Evolutionary conservation across 2,888 invertebrate genomes (phyloP).

Genomic region (Ichneumoninae sp.): DNA sequence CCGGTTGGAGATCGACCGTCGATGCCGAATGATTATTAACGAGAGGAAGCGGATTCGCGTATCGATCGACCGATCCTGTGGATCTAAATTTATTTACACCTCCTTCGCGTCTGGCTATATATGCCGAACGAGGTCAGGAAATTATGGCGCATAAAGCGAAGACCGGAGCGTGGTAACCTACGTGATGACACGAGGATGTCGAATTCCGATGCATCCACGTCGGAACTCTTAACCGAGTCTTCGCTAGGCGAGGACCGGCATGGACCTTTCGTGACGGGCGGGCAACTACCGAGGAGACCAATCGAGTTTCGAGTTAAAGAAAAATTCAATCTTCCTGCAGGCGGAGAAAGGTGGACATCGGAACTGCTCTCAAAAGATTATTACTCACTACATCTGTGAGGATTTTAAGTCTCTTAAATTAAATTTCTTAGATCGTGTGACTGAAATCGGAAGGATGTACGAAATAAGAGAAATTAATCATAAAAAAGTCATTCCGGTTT

Average conservation of each 20-base stretch:
- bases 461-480: too few species aligned
- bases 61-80: not conserved
- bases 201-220: not conserved
- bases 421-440: too few species aligned
- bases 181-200: slow-evolving; percentile 18
- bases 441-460: too few species aligned
- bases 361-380: too few species aligned
- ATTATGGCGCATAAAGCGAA: slow-evolving; percentile 1
- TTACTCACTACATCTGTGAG: too few species aligned
- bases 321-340: not conserved
- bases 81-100: slow-evolving; percentile 6
- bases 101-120: not conserved
- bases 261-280: not conserved
- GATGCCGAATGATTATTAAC: slow-evolving; percentile 37
- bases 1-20: slow-evolving; percentile 24
- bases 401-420: too few species aligned
- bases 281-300: not conserved
- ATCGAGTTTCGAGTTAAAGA: not conserved
- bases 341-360: too few species aligned
- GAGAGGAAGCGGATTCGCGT: slow-evolving; percentile 9
- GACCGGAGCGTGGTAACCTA: not conserved
- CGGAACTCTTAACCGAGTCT: slow-evolving; percentile 1
- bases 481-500: too few species aligned
- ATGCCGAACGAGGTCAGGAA: slow-evolving; percentile 10
- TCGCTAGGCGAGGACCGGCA: not conserved